These are phyloP conservation scores for Drosophila merina DNA, from an alignment of 2,888 invertebrate species.

Conservation along the genomic window DNA sequence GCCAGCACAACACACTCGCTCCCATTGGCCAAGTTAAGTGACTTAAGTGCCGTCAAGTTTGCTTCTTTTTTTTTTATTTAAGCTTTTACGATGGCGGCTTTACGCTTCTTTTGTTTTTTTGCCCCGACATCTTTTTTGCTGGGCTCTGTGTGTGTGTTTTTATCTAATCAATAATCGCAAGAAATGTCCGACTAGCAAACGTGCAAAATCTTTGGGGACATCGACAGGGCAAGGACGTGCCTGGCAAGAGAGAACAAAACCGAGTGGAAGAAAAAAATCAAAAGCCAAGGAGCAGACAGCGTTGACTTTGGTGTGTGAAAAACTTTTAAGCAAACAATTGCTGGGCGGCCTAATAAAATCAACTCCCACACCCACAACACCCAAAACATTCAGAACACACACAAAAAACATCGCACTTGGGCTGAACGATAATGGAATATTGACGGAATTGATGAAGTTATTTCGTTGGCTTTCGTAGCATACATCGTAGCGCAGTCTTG, in stretches of 20 bases:
- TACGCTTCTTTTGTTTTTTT: constrained; percentile 40
- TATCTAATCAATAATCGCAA: constrained; percentile 76
- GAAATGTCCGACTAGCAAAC: constrained; percentile 76
- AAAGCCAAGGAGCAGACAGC: constrained; percentile 47
- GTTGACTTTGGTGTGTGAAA: constrained; percentile 50
- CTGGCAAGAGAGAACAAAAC: constrained; percentile 24
- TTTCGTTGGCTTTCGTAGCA: constrained; percentile 37
- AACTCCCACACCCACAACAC: constrained; percentile 33
- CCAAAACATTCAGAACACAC: not conserved
- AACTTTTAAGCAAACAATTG: constrained; percentile 76
- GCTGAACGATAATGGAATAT: constrained; percentile 39
- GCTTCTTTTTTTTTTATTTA: constrained; percentile 29
- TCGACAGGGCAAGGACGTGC: constrained; percentile 61
- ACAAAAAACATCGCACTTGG: constrained; percentile 10
- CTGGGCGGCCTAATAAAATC: constrained; percentile 67
- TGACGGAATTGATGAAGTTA: constrained; percentile 60
- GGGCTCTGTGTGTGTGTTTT: constrained; percentile 41
- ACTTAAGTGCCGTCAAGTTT: constrained; percentile 66
- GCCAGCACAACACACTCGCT: constrained; percentile 31
- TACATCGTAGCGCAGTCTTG: constrained; percentile 44
- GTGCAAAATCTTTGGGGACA: constrained; percentile 73
- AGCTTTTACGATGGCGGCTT: constrained; percentile 40
- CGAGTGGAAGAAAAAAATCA: constrained; percentile 40
- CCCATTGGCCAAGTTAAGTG: constrained; percentile 70
- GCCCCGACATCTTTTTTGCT: constrained; percentile 15